Evolutionary conservation across 2,888 invertebrate species (phyloP).

Genomic region (Drosophila atroscutellata): DNA sequence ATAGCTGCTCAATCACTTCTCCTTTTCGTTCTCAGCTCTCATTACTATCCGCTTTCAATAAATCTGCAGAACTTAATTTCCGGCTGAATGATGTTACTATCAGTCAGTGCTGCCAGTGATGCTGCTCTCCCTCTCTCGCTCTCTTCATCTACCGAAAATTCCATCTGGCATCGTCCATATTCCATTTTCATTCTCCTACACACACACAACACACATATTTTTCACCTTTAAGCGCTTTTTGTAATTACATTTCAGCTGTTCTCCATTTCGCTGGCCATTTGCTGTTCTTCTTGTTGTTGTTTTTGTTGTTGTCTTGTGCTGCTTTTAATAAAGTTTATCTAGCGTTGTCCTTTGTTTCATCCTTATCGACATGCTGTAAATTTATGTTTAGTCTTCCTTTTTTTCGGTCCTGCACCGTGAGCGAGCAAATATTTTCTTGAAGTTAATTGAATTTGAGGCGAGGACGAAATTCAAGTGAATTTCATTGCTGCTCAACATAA

Average conservation of each 20-base stretch:
- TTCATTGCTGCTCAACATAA: constrained; percentile 69
- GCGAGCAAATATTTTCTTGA: constrained; percentile 77
- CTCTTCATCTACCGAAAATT: neutral
- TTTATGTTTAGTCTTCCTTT: constrained; percentile 63
- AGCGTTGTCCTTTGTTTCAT: constrained; percentile 76
- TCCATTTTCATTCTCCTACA: constrained; percentile 24
- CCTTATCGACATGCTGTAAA: constrained; percentile 76
- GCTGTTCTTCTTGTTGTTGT: constrained; percentile 25
- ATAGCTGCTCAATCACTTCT: constrained; percentile 40
- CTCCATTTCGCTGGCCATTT: constrained; percentile 51
- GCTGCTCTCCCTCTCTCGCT: constrained; percentile 1
- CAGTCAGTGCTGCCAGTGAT: constrained; percentile 32
- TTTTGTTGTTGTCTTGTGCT: constrained; percentile 38
- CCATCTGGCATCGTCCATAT: constrained; percentile 22
- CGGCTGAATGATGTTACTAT: constrained; percentile 77
- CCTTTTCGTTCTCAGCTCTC: constrained; percentile 51
- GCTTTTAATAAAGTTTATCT: constrained; percentile 78
- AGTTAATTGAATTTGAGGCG: constrained; percentile 80
- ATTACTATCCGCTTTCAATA: constrained; percentile 84
- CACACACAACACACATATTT: constrained; percentile 49
- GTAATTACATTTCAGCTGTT: constrained; percentile 77
- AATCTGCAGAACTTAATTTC: constrained; percentile 84
- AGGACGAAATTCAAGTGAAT: constrained; percentile 63
- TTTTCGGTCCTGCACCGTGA: constrained; percentile 50
- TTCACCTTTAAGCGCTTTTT: constrained; percentile 77